These are phyloP conservation scores for Microcaecilia unicolor DNA, from an alignment of 2,797 vertebrate species.

Conservation along the genomic window DNA sequence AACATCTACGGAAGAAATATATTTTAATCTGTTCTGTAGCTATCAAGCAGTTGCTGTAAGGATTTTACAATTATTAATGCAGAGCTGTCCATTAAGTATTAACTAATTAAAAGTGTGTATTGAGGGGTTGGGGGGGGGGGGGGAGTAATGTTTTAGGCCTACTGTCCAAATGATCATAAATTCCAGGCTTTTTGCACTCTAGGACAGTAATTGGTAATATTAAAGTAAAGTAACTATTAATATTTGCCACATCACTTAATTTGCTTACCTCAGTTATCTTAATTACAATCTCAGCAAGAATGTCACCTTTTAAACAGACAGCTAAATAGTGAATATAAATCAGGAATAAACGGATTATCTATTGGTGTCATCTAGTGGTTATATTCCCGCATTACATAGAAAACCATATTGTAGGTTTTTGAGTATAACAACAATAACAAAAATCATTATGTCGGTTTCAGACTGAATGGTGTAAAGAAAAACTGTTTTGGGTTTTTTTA, in stretches of 20 bases:
- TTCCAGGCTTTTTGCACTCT: slow-evolving; percentile 32
- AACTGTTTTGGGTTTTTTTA: slow-evolving; percentile 41
- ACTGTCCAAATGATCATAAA: slow-evolving; percentile 24
- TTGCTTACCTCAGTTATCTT: slow-evolving; percentile 46
- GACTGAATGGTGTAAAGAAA: slow-evolving; percentile 29
- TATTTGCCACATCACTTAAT: slow-evolving; percentile 37
- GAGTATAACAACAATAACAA: not conserved
- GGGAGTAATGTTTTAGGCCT: slow-evolving; percentile 1
- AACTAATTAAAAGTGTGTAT: slow-evolving; percentile 15
- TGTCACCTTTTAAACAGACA: slow-evolving; percentile 35
- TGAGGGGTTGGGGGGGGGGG: not conserved
- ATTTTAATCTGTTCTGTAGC: slow-evolving; percentile 36
- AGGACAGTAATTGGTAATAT: slow-evolving; percentile 42
- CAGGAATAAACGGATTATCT: slow-evolving; percentile 69
- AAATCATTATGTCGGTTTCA: slow-evolving; percentile 23
- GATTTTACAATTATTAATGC: slow-evolving; percentile 15
- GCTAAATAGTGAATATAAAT: slow-evolving; percentile 46
- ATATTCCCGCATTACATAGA: slow-evolving; percentile 72
- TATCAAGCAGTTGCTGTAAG: slow-evolving; percentile 21
- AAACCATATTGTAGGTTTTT: not conserved
- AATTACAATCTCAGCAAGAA: slow-evolving; percentile 48
- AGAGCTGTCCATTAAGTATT: slow-evolving; percentile 26
- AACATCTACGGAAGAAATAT: slow-evolving; percentile 35
- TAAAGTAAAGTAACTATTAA: slow-evolving; percentile 38
- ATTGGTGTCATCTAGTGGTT: slow-evolving; percentile 96